Evolutionary conservation across 2,797 vertebrate genomes (phyloP), one percentile per base, ranked within the genome.

Genomic region (Erpetoichthys calabaricus): DNA sequence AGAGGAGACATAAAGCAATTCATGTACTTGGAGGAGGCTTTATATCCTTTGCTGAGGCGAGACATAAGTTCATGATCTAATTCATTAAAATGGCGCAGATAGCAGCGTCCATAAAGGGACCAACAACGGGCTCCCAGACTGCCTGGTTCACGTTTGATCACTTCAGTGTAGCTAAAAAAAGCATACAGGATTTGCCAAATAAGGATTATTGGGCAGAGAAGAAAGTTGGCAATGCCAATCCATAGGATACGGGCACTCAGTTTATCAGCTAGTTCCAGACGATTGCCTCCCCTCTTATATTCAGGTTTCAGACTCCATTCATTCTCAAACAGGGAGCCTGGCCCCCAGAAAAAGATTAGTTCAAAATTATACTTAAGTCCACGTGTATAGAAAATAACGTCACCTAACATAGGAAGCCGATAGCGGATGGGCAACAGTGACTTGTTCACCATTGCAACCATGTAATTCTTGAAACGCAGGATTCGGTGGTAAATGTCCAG

Each of bases 311-410:
- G 78, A 70, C 93, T 98, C 96, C 96, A 98, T 62, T 98, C 94
- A 0, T 97, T 99, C 73, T 93, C 90, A 76, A 99, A 99, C 7
- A 98, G 85, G 45, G 95, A 98, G 46, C 93, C 95, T 0, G 96
- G 96, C 0, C 96, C 96, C 96, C 96, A 99, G 73, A 99, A 97
- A 68, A 98, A 96, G 75, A 99, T 98, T 55, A 99, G 87, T 78
- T 99, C 95, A 3, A 98, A 98, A 79, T 99, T 99, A 80, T 99
- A 99, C 75, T 98, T 98, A 65, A 98, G 93, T 53, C 96, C 96
- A 0, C 94, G 91, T 0, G 92, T 98, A 73, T 89, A 97, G 74
- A 99, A 98, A 64, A 97, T 85, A 0, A 67, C 78, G 51, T 98
- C 89, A 5, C 89, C 92, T 1, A 97, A 79, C 3, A 87, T 25